phyloP scores from a whole-genome alignment of 2,113 vertebrate genomes.

The Sturnira hondurensis region DNA sequence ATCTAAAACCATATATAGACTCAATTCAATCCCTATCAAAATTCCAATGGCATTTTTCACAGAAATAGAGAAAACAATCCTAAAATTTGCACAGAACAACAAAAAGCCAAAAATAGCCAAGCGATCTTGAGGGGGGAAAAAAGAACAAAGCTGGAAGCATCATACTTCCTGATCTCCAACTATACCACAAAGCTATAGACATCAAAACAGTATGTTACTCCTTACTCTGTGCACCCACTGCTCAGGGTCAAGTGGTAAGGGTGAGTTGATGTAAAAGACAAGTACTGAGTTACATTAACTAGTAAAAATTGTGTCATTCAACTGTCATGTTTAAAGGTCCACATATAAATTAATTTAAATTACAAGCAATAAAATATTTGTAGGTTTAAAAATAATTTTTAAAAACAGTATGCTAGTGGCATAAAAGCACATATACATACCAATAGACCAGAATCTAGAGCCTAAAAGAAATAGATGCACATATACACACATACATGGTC shows the following conservation, averaged over 20 bases:
- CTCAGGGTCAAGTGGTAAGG: background rate
- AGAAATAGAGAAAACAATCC: too few relatives aligned
- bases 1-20: too few relatives aligned
- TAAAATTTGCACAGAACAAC: too few relatives aligned
- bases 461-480: background rate
- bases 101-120: too few relatives aligned
- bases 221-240: background rate
- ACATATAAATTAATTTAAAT: background rate
- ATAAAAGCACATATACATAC: background rate
- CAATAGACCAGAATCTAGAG: background rate
- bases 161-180: too few relatives aligned
- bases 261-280: background rate
- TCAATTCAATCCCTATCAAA: too few relatives aligned
- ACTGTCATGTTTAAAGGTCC: background rate
- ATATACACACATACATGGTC: background rate
- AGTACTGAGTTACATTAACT: background rate
- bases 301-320: background rate
- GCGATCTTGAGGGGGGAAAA: too few relatives aligned
- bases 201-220: background rate
- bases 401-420: background rate
- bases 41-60: too few relatives aligned
- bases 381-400: background rate
- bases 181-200: background rate
- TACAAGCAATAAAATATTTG: background rate
- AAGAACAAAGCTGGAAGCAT: too few relatives aligned